Conservation (phyloP, 92 coral and sea anemone genomes). For the Umimayanthus kanabou region DNA sequence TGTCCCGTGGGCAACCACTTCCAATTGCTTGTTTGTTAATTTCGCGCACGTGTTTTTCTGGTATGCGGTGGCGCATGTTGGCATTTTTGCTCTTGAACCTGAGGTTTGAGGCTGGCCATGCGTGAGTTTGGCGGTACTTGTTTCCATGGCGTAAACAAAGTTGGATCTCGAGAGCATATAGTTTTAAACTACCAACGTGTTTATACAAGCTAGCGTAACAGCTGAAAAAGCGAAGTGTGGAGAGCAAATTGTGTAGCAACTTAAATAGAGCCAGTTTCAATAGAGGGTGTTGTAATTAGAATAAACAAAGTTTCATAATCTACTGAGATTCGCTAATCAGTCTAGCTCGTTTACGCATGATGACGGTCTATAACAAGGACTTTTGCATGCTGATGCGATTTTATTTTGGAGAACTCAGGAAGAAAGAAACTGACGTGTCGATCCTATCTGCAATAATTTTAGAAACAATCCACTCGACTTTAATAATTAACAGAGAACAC, state of each 20-base stretch:
- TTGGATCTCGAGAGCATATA: neutral
- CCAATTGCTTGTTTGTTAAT: conserved; percentile 35
- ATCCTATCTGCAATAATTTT: too few relatives aligned
- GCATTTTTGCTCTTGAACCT: conserved; percentile 1
- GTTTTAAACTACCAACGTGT: neutral
- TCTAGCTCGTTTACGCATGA: too few relatives aligned
- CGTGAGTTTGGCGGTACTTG: conserved; percentile 6
- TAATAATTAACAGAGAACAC: too few relatives aligned
- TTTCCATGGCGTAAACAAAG: conserved; percentile 25
- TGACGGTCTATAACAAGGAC: too few relatives aligned
- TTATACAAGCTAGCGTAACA: conserved; percentile 14
- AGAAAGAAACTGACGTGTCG: too few relatives aligned
- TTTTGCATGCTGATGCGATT: too few relatives aligned
- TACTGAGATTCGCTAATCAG: too few relatives aligned
- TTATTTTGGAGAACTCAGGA: too few relatives aligned
- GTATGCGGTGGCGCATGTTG: conserved; percentile 38
- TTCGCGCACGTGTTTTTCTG: conserved; percentile 40
- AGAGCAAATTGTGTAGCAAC: neutral
- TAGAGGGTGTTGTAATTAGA: conserved; percentile 14
- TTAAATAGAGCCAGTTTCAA: conserved; percentile 27
- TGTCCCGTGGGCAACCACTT: conserved; percentile 26
- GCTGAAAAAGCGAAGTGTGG: conserved; percentile 21
- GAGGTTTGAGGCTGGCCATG: conserved; percentile 24
- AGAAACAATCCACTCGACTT: too few relatives aligned
- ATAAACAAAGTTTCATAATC: too few relatives aligned